Evolutionary conservation across 64 coral and sea anemone species (phyloP), one percentile per base, ranked within the genome.

Genomic region (Dendronephthya gigantea): DNA sequence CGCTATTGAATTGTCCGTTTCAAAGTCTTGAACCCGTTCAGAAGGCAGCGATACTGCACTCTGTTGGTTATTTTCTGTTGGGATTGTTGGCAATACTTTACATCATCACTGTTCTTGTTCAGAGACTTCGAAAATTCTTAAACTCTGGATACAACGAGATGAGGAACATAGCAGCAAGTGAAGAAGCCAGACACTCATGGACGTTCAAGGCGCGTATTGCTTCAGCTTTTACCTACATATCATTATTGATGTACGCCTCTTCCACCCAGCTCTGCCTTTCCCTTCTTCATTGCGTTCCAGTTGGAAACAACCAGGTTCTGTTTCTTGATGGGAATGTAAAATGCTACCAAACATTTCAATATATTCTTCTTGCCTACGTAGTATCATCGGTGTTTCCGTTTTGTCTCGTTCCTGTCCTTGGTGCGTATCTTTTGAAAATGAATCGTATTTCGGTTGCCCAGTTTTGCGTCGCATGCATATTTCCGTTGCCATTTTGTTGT

Each of bases 381-480:
- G 68, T 74, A 11, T 27, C 32, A 27, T 74, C 68, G 12, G 32
- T 74, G n/a, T 27, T 74, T 12, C 68, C 68, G 1, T 74, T 74
- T 27, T 74, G 68, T 17, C 32, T 74, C 13, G 68, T 74, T 74
- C 68, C 68, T 30, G 17, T 74, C 12, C 17, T 74, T 30, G 68
- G 68, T 12, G n/a, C 68, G 13, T 74, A 74, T 74, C 68, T 74
- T 0, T 8, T 74, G 12, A 74, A 13, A 13, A 27, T 25, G 10
- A 17, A 28, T 30, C 68, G 68, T 25, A 74, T 74, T 19, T 74
- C 68, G 11, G 68, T 74, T 11, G n/a, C 32, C 8, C 68, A 74
- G 68, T 74, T 74, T 74, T 74, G 68, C 32, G 30, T 74, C 32
- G 68, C 68, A 74, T 74, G 68, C 25, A 74, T 74, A 30, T 74